phyloP scores from a whole-genome alignment of 2,113 vertebrate genomes.

The Prionailurus bengalensis region DNA sequence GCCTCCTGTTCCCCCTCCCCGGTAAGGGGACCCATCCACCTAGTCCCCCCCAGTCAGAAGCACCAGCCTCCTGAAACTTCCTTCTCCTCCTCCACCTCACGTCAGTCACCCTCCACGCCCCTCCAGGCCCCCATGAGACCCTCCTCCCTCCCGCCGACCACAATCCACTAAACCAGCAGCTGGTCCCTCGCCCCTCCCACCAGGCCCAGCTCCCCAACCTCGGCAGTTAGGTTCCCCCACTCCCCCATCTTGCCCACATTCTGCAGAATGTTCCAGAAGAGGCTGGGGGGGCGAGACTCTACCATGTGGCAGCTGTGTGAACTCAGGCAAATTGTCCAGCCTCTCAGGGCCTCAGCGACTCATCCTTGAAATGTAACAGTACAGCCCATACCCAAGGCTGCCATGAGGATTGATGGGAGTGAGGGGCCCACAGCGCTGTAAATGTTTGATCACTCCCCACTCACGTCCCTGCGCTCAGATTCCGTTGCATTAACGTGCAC shows the following conservation, averaged over 20 bases:
- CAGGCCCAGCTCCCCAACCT: no score
- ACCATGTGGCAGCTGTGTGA: neutral
- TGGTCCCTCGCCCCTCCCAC: neutral
- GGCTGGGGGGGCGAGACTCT: neutral
- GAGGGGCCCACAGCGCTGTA: accelerated
- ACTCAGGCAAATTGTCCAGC: neutral
- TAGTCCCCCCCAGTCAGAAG: neutral
- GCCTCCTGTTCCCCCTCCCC: neutral
- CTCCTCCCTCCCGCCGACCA: neutral
- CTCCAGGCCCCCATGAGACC: neutral
- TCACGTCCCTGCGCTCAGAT: accelerated
- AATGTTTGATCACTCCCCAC: accelerated
- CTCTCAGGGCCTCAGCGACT: neutral
- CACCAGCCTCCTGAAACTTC: neutral
- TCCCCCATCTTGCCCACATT: neutral
- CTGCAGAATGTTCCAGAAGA: neutral
- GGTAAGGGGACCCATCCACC: neutral
- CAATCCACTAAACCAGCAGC: neutral
- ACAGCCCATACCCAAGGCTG: accelerated
- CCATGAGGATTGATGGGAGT: accelerated
- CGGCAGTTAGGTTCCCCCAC: no score
- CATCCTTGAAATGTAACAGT: neutral
- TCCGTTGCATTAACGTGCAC: accelerated
- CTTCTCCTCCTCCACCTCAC: neutral
- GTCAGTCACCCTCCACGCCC: neutral